A percentile compares a stretch with the other conserved stretches of the same genome.
Evolutionary conservation across 2,888 invertebrate species (phyloP).

Genomic region (Microdon myrmicae): DNA sequence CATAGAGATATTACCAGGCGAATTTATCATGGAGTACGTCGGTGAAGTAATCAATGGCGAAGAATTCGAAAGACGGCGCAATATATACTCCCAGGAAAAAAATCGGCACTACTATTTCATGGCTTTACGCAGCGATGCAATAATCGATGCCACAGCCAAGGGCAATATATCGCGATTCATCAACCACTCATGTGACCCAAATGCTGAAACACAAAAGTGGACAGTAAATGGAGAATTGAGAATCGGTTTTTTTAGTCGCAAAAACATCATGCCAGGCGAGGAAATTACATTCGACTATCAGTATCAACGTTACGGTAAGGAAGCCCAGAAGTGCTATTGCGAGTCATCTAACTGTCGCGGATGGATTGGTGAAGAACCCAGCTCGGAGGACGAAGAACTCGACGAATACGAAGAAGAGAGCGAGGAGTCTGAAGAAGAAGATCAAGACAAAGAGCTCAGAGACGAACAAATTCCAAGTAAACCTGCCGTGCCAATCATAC

Average conservation of each 20-base stretch:
- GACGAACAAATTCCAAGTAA: slow-evolving; percentile 59
- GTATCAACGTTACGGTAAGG: slow-evolving; percentile 95
- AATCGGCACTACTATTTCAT: slow-evolving; percentile 97
- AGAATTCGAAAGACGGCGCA: slow-evolving; percentile 88
- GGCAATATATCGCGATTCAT: slow-evolving; percentile 98
- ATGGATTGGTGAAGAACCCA: slow-evolving; percentile 92
- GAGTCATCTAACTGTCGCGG: slow-evolving; percentile 90
- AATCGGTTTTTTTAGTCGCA: slow-evolving; percentile 95
- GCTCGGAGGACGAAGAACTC: slow-evolving; percentile 74
- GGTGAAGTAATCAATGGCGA: slow-evolving; percentile 95
- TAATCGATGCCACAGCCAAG: slow-evolving; percentile 95
- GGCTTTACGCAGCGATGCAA: slow-evolving; percentile 91
- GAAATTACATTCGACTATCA: slow-evolving; percentile 99
- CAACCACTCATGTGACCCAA: slow-evolving; percentile 99
- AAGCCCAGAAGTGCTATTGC: slow-evolving; percentile 96
- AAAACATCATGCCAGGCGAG: slow-evolving; percentile 84
- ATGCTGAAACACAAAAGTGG: slow-evolving; percentile 98
- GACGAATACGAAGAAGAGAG: slow-evolving; percentile 65
- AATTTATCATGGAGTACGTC: slow-evolving; percentile 98
- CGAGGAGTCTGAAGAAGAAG: slow-evolving; percentile 54
- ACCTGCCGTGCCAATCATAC: too few relatives aligned
- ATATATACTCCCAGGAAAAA: slow-evolving; percentile 88
- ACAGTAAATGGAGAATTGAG: slow-evolving; percentile 91
- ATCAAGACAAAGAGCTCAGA: slow-evolving; percentile 51
- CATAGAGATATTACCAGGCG: slow-evolving; percentile 70